These are phyloP conservation scores for Neolamprologus cancellatus DNA, from an alignment of 2,113 vertebrate species.

Conservation along the genomic window DNA sequence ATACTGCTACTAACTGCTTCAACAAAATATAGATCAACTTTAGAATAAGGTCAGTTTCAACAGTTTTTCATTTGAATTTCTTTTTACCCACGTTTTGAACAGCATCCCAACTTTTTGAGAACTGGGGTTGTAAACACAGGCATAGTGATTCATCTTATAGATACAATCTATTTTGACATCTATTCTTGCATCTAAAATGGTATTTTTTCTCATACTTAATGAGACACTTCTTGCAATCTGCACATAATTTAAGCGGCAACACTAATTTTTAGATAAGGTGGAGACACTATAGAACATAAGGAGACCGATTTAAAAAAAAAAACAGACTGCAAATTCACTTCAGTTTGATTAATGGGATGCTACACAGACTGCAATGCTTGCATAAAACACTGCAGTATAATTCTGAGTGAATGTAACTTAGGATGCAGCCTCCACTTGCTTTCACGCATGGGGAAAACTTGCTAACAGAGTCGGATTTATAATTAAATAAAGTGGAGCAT, in stretches of 20 bases:
- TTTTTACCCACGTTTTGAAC: neutral
- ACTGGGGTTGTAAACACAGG: neutral
- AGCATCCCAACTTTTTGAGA: neutral
- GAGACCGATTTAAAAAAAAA: neutral
- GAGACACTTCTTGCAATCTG: neutral
- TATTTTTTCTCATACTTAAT: neutral
- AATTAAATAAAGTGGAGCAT: neutral
- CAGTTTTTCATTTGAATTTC: neutral
- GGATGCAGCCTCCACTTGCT: neutral
- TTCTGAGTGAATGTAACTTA: neutral
- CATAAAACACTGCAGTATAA: neutral
- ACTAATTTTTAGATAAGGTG: neutral
- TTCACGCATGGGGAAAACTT: neutral
- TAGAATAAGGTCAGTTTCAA: neutral
- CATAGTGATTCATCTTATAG: neutral
- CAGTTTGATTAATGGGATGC: conserved; percentile 10
- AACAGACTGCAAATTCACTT: neutral
- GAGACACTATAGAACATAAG: neutral
- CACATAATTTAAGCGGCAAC: neutral
- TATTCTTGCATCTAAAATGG: neutral
- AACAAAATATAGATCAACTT: neutral
- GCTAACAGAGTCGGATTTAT: neutral
- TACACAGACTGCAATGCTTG: neutral
- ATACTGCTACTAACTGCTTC: no score
- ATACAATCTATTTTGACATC: neutral